Evolutionary conservation across 2,113 vertebrate genomes (phyloP).

Genomic region (Rhinogobius similis): DNA sequence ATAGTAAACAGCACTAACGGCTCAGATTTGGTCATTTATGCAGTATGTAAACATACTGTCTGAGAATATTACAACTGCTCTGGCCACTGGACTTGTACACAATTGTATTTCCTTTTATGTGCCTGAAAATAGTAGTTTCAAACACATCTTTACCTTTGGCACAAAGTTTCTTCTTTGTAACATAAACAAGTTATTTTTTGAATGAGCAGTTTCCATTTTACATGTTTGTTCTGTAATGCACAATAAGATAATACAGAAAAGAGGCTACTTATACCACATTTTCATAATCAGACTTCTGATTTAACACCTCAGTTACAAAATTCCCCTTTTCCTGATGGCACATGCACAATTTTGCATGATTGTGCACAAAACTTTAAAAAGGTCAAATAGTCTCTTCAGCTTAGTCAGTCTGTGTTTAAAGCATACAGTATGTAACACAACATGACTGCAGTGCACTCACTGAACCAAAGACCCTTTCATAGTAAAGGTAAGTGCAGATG

Average conservation of each 20-base stretch:
- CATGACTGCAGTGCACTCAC: slow-evolving; percentile 1
- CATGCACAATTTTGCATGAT: slow-evolving; percentile 3
- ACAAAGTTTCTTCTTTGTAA: slow-evolving; percentile 57
- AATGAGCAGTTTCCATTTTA: slow-evolving; percentile 20
- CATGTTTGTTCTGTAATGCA: slow-evolving; percentile 3
- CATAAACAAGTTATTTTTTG: slow-evolving; percentile 44
- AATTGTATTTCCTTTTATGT: neutral
- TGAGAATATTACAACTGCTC: slow-evolving; percentile 17
- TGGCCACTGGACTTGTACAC: slow-evolving; percentile 22
- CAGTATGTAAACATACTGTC: slow-evolving; percentile 40
- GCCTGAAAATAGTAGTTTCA: slow-evolving; percentile 14
- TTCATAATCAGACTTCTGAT: neutral
- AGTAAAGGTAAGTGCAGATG: slow-evolving; percentile 56
- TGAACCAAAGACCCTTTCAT: slow-evolving; percentile 18
- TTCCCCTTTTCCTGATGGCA: neutral
- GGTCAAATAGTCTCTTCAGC: neutral
- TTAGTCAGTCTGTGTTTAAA: neutral
- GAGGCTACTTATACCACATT: neutral
- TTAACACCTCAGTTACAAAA: neutral
- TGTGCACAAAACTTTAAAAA: neutral
- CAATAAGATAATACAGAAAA: slow-evolving; percentile 1
- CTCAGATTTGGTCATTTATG: slow-evolving; percentile 59
- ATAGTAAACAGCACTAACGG: slow-evolving; percentile 18
- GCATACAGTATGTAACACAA: neutral
- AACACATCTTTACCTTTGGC: slow-evolving; percentile 58